phyloP scores from a whole-genome alignment of 2,888 invertebrate genomes.

The Listrodromus nycthemerus region DNA sequence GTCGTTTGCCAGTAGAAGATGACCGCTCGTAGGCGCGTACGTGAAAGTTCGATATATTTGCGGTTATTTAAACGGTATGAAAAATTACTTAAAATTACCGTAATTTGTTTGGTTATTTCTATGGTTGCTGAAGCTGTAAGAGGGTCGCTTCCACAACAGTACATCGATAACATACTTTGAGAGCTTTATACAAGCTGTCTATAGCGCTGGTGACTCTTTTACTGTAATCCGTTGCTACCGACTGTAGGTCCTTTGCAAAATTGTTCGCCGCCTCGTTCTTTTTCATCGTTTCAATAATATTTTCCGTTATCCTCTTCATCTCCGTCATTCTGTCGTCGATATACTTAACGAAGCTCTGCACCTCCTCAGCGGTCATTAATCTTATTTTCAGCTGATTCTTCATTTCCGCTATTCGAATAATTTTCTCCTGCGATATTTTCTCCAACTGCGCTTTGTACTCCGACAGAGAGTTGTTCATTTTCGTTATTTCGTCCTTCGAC shows the following conservation, averaged over 20 bases:
- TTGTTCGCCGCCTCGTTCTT: conserved; percentile 50
- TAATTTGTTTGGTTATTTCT: too few species aligned
- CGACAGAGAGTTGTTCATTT: conserved; percentile 49
- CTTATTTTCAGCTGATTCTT: conserved; percentile 56
- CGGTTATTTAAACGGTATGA: too few species aligned
- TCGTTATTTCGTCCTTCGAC: conserved; percentile 67
- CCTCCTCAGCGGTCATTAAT: conserved; percentile 61
- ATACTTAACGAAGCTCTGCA: conserved; percentile 56
- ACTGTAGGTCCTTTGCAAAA: conserved; percentile 62
- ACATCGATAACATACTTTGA: conserved; percentile 55
- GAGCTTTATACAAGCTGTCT: conserved; percentile 45
- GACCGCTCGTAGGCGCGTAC: too few species aligned
- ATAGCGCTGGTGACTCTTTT: conserved; percentile 57
- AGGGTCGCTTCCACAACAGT: neutral
- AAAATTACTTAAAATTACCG: too few species aligned
- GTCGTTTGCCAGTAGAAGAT: too few species aligned
- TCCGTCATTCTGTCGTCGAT: conserved; percentile 63
- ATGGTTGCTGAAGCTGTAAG: too few species aligned
- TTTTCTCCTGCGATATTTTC: conserved; percentile 64
- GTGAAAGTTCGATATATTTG: too few species aligned
- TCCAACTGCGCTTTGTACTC: conserved; percentile 63
- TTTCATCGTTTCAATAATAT: conserved; percentile 49
- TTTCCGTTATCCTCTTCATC: conserved; percentile 59
- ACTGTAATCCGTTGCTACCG: conserved; percentile 43
- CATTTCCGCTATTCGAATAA: conserved; percentile 56